Conservation (phyloP, 2,113 vertebrate genomes). For the Prolemur simus region DNA sequence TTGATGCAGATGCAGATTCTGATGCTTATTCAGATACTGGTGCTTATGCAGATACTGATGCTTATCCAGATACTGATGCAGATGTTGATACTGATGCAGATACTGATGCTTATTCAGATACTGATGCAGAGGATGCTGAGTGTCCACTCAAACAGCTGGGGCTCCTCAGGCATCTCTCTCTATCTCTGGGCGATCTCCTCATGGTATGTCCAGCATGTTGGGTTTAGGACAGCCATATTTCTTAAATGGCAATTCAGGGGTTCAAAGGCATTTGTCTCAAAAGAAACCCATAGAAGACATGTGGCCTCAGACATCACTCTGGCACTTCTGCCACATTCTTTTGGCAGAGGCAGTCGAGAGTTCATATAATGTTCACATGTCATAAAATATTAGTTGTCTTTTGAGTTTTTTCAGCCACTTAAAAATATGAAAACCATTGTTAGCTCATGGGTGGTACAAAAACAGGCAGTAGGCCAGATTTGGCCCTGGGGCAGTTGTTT, state of each 20-base stretch:
- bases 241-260: background rate
- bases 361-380: background rate
- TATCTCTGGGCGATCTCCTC: background rate
- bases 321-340: background rate
- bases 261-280: background rate
- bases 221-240: background rate
- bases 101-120: fast-evolving
- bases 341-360: background rate
- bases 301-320: background rate
- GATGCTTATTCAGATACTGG: no score
- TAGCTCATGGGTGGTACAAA: background rate
- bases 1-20: no score
- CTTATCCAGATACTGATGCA: no score
- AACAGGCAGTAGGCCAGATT: background rate
- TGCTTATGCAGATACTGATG: background rate
- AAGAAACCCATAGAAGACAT: background rate
- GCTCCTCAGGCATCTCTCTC: background rate
- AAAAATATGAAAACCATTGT: background rate
- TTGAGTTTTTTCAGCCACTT: background rate
- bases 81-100: background rate
- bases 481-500: background rate
- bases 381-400: background rate
- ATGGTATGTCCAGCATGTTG: background rate
- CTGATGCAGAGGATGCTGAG: background rate
- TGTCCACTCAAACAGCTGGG: background rate